Evolutionary conservation across 2,797 vertebrate species (phyloP).

Genomic region (Acanthis flammea): DNA sequence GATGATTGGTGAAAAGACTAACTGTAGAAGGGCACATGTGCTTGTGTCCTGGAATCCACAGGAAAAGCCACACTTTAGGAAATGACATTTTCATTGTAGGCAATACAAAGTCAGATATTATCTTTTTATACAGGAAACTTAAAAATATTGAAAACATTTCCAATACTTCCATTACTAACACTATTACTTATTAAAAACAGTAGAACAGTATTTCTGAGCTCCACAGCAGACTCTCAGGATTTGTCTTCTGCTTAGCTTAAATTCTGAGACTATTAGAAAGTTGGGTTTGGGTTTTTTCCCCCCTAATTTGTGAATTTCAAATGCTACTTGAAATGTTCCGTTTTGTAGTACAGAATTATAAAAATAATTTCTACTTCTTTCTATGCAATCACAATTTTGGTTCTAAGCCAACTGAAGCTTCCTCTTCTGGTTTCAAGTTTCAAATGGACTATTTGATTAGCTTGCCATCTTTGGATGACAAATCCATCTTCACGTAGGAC

Average conservation of each 20-base stretch:
- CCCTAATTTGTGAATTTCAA: not conserved
- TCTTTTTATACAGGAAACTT: not conserved
- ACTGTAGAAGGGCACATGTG: not conserved
- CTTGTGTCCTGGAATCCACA: not conserved
- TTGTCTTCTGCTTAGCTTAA: not conserved
- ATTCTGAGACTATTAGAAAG: not conserved
- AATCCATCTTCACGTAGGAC: not conserved
- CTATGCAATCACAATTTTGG: not conserved
- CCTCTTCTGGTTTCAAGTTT: not conserved
- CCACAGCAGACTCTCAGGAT: not conserved
- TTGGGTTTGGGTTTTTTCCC: accelerated
- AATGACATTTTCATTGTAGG: not conserved
- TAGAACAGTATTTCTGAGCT: not conserved
- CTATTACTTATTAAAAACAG: not conserved
- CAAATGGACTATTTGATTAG: not conserved
- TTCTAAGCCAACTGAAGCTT: not conserved
- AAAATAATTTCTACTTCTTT: not conserved
- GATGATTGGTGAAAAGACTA: not conserved
- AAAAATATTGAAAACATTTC: not conserved
- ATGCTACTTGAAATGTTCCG: not conserved
- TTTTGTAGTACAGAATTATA: not conserved
- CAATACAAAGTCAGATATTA: not conserved
- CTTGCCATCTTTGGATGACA: not conserved
- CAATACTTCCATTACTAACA: not conserved
- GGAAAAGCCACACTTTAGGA: not conserved